Conservation (phyloP, 2,888 invertebrate genomes). For the Trissolcus brochymenae region DNA sequence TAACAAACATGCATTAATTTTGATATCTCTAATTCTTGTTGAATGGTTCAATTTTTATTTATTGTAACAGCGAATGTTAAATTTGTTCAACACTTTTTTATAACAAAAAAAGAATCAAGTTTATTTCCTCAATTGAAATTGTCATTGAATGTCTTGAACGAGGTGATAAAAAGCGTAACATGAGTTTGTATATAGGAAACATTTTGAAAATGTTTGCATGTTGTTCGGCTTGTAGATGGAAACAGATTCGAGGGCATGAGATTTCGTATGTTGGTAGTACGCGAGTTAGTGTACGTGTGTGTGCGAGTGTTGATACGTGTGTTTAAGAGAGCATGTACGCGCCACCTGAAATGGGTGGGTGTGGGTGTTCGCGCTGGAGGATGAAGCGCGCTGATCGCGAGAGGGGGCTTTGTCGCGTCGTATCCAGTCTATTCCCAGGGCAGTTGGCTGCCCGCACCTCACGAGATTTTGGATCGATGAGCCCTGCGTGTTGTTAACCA, state of each 20-base stretch:
- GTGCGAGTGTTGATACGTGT: constrained; percentile 3
- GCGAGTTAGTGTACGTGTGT: constrained; percentile 3
- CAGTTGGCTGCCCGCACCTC: constrained; percentile 70
- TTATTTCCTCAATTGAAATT: too few relatives aligned
- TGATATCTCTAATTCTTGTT: too few relatives aligned
- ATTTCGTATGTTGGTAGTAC: constrained; percentile 9
- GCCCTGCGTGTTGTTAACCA: constrained; percentile 66
- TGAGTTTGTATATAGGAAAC: too few relatives aligned
- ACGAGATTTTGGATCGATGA: constrained; percentile 67
- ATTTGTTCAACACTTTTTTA: too few relatives aligned
- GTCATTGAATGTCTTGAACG: too few relatives aligned
- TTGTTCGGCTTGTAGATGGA: constrained; percentile 17
- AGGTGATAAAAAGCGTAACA: too few relatives aligned
- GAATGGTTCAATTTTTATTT: too few relatives aligned
- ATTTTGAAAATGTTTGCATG: too few relatives aligned
- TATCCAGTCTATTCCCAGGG: constrained; percentile 71
- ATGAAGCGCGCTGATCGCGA: constrained; percentile 68
- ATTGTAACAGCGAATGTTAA: too few relatives aligned
- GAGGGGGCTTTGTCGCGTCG: constrained; percentile 68
- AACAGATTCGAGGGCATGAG: constrained; percentile 14
- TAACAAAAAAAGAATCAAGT: too few relatives aligned
- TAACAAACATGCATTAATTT: too few relatives aligned
- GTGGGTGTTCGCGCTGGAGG: constrained; percentile 66
- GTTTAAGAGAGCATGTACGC: constrained; percentile 39
- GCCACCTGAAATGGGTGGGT: constrained; percentile 69